phyloP scores from a whole-genome alignment of 2,888 invertebrate genomes.

The Ophion ventricosus region DNA sequence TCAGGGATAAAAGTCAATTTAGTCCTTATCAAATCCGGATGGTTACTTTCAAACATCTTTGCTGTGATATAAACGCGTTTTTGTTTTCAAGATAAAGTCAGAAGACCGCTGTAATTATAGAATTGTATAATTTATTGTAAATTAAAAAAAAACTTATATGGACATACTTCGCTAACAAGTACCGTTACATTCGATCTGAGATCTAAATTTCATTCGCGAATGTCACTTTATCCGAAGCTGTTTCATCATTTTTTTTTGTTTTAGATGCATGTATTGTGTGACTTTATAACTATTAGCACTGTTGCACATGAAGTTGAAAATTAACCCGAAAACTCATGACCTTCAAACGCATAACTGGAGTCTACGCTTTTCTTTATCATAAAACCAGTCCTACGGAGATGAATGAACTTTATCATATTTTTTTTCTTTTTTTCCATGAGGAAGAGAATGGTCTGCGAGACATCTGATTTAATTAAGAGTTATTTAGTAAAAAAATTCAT shows the following conservation, averaged over 20 bases:
- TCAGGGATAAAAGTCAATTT: slow-evolving; percentile 4
- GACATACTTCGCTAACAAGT: not conserved
- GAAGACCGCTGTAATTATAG: not conserved
- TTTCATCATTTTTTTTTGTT: not conserved
- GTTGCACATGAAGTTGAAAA: too few species aligned
- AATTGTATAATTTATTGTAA: not conserved
- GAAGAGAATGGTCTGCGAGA: too few species aligned
- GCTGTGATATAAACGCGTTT: not conserved
- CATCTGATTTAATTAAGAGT: too few species aligned
- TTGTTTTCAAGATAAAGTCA: not conserved
- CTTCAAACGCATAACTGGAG: too few species aligned
- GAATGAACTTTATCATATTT: too few species aligned
- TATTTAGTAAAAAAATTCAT: too few species aligned
- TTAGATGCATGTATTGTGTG: not conserved
- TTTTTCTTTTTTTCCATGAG: too few species aligned
- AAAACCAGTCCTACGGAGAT: too few species aligned
- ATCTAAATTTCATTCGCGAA: not conserved
- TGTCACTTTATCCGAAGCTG: not conserved
- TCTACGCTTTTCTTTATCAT: too few species aligned
- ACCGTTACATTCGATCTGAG: not conserved
- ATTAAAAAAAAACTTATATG: not conserved
- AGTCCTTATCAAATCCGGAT: not conserved
- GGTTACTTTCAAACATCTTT: not conserved
- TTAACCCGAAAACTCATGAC: too few species aligned
- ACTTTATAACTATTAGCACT: not conserved